Base-by-base conservation (phyloP, 2,888 invertebrate species). In the Caenorhabditis panamensis region DNA sequence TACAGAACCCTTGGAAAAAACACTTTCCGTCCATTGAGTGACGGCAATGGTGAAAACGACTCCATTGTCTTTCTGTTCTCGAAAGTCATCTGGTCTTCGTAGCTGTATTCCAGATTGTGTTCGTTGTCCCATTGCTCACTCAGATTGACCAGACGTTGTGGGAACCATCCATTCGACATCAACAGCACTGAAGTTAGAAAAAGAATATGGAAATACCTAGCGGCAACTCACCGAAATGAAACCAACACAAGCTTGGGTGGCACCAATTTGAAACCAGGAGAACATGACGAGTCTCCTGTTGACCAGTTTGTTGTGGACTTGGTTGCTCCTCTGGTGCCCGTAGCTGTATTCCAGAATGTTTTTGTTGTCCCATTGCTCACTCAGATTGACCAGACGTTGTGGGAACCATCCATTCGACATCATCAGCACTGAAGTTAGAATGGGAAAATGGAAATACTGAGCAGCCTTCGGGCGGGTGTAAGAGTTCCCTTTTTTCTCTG, bases 251-350 rank as follows among this genome's bases (percentile, higher is more conserved):
- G 98, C 98, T 94, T 99, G 98, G 92, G 99, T 98, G 96, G 98
- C 97, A 91, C 99, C 99, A 92, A 99, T 98, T 93, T 99, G 98
- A 90, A 98, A 97, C 92, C 99, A 99, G 81, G 98, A 96, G 95
- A 98, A 97, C 86, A 96, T 96, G 93, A 99, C 97, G 93, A 99
- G 95, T 95, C 96, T 95, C 88, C 93, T 92, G 86, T 93, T 94
- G 16, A 95, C 95, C 41, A 95, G 93, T 69, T 94, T 93, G 87
- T 94, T 94, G 37, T 92, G 92, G 51, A 91, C 83, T 0, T 94
- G 93, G 89, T 94, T 93, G 79, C 94, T 82, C 89, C 98, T 98
- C 95, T 98, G 97, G 92, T 98, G 98, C 91, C 97, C 97, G 92
- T 97, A 98, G 80, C 97, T 96, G 92, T 99, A 98, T 86, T 95